Base-by-base conservation (phyloP, 2,113 vertebrate species). In the Corydoras sp. region DNA sequence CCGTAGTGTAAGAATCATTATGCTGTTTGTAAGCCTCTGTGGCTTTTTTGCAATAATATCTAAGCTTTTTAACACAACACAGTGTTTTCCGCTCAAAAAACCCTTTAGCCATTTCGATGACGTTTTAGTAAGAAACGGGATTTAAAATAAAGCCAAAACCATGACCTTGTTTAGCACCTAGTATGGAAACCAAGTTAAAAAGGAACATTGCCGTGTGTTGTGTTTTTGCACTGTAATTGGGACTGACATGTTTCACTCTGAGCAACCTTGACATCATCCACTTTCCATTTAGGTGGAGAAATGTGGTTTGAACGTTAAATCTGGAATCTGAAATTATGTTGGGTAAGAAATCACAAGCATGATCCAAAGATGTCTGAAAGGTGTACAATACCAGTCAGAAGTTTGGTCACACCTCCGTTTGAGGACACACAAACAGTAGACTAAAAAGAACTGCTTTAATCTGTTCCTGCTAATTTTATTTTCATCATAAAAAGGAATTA, bases 141-240 rank as follows among this genome's bases (percentile, higher is more conserved):
- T 12, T 53, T 14, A 53, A 53, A 53, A 10, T 3, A 53, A 53
- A 53, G 51, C 10, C 13, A 67, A 49, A 58, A 68, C 54, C 15
- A 15, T 7, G 10, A 5, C n/a, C 31, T 43, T 58, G n/a, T 31
- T 68, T 68, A 58, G 54, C 32, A 58, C 11, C 32, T 29, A 43
- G 14, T 18, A 68, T 58, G 35, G 35, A 48, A 6, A 7, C 7
- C 3, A 15, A 4, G 29, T 54, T 54, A 32, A 55, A 66, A 49
- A 55, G 49, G 49, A 53, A 8, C 51, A 6, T 14, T 12, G 51
- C 10, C 10, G 51, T 43, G 35, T 43, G 35, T 43, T 43, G 35
- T 43, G 35, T 10, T 12, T 12, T 14, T 13, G 56, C 56, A 67
- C n/a, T 14, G 6, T 73, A 54, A 73, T 73, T 54, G 50, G 29